Evolutionary conservation across 2,797 vertebrate genomes (phyloP), one percentile per base, ranked within the genome.

Genomic region (Silurus aristotelis): DNA sequence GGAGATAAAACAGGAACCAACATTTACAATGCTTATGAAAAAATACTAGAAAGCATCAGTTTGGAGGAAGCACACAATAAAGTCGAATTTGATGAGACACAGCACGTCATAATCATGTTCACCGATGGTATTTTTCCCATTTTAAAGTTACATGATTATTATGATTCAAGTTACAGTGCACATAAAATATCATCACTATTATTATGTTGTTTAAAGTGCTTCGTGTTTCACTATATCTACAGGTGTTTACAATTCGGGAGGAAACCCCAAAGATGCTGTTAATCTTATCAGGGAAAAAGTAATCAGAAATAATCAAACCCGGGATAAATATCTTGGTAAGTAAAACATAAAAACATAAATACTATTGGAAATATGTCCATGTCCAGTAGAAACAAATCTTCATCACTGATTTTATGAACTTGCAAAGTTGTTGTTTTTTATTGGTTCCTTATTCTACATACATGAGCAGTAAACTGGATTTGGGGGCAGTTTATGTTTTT

Each of bases 211-310:
- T 48, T 13, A 72, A 19, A 72, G 43, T 48, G 43, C 43, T 48
- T 20, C 38, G 38, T 2, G 4, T 38, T 38, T 38, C 38, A 38
- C 38, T 83, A 20, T 88, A 38, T 88, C 38, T 46, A 19, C 19
- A 95, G 93, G 93, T 46, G 52, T 90, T 5, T 58, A 88, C 84
- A 94, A 94, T 87, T 93, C 93, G 92, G 94, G 93, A 0, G 93
- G 92, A 2, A 84, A 87, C n/a, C 94, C 93, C 2, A 68, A 70
- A 43, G 22, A 70, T 0, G 82, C 90, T 27, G 89, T 93, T 17
- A 5, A 78, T 0, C 22, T 84, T 2, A 94, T 95, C 79, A 91
- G 15, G 48, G 22, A 75, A 55, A 55, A 0, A 75, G 14, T 75
- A 20, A 9, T n/a, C 20, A 63, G 3, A 20, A 10, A n/a, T 22